These are phyloP conservation scores for Lethenteron reissneri DNA, from an alignment of 2,113 vertebrate genomes.

Conservation along the genomic window DNA sequence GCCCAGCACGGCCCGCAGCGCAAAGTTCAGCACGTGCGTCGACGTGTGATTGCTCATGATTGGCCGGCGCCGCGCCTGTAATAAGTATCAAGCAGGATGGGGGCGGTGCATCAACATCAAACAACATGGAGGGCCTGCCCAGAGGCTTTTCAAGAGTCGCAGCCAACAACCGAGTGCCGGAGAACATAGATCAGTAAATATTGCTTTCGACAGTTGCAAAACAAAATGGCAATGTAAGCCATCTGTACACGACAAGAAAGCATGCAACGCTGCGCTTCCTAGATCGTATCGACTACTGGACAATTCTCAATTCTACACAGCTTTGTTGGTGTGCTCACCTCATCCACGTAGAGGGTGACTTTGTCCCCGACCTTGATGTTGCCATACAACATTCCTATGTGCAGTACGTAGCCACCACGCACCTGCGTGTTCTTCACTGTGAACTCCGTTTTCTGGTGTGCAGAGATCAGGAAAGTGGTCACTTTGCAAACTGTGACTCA, in stretches of 20 bases:
- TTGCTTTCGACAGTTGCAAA: too few species aligned
- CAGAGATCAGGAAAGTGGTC: too few species aligned
- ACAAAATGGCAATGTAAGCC: too few species aligned
- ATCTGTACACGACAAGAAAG: too few species aligned
- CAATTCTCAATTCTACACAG: too few species aligned
- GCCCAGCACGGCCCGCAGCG: slow-evolving; percentile 58
- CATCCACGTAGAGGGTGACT: slow-evolving; percentile 51
- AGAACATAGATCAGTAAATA: too few species aligned
- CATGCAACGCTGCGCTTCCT: too few species aligned
- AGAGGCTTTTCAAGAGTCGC: too few species aligned
- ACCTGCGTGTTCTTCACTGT: slow-evolving; percentile 82
- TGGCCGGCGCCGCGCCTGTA: slow-evolving; percentile 47
- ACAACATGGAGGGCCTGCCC: background rate
- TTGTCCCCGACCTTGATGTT: slow-evolving; percentile 52
- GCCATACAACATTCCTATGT: slow-evolving; percentile 64
- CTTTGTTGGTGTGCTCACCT: slow-evolving; percentile 28
- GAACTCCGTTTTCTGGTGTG: slow-evolving; percentile 64
- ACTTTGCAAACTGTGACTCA: too few species aligned
- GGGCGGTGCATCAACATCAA: background rate
- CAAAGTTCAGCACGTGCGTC: slow-evolving; percentile 87
- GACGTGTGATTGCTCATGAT: slow-evolving; percentile 94
- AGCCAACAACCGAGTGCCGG: too few species aligned
- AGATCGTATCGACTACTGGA: too few species aligned
- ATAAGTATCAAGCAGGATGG: background rate
- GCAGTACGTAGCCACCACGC: slow-evolving; percentile 67